phyloP scores from a whole-genome alignment of 2,113 vertebrate species.

The Glareola pratincola region DNA sequence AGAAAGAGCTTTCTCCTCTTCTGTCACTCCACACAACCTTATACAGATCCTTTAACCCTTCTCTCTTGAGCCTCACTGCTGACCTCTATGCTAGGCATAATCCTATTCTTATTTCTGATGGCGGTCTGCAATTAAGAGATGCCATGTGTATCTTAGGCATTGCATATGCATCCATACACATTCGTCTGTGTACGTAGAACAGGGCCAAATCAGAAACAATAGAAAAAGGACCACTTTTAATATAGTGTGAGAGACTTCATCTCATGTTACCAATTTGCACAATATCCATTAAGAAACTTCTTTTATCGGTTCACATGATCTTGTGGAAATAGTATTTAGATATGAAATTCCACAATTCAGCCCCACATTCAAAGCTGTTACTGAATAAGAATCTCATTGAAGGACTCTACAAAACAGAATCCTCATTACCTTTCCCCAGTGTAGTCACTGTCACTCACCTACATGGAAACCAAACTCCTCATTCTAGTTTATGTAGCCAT shows the following conservation, averaged over 20 bases:
- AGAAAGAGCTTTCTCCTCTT: not conserved
- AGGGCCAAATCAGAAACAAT: not conserved
- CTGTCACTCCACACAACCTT: not conserved
- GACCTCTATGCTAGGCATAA: not conserved
- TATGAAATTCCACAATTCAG: not conserved
- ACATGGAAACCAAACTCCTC: not conserved
- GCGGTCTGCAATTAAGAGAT: not conserved
- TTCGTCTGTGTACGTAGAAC: not conserved
- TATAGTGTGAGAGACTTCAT: not conserved
- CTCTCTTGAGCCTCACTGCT: not conserved
- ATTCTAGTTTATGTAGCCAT: not conserved
- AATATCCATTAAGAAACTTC: not conserved
- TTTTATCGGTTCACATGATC: not conserved
- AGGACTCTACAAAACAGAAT: not conserved
- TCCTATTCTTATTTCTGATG: not conserved
- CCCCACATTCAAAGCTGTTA: not conserved
- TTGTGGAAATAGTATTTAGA: not conserved
- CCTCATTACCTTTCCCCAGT: not conserved
- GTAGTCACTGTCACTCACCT: not conserved
- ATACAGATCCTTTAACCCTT: not conserved
- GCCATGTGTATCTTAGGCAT: not conserved
- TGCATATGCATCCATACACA: not conserved
- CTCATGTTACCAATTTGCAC: not conserved
- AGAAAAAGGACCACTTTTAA: not conserved
- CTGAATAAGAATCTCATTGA: not conserved